Evolutionary conservation across 2,113 vertebrate species (phyloP), one percentile per base, ranked within the genome.

Genomic region (Pterocles burchelli): DNA sequence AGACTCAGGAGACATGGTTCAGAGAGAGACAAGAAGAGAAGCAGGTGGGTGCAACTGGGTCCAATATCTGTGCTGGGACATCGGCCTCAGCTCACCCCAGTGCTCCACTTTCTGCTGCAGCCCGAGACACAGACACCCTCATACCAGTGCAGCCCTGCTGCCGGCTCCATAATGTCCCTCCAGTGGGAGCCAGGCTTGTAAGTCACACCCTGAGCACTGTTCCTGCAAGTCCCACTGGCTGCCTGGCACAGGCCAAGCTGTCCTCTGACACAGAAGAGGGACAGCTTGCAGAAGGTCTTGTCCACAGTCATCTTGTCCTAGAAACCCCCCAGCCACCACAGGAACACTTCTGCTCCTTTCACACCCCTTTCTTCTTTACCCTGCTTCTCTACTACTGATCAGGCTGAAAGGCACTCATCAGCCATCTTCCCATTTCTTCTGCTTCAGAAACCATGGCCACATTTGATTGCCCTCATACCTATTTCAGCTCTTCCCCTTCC

Each of bases 101-200:
- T 26, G 21, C 10, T 36, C 29, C 25, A 6, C 3, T 10, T 76
- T 34, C 71, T 73, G 45, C 68, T 31, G 74, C 62, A 66, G 51
- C n/a, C 62, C 22, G 45, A 48, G 49, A 26, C 10, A 61, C 26
- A 55, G 57, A 55, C 25, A 66, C 63, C 38, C 21, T 71, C 33
- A 41, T 34, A 34, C 7, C 34, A 46, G 9, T 6, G 36, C 58
- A 76, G 58, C 15, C 17, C 20, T 0, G 0, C 52, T 62, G 41
- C 15, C 8, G 13, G 75, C 7, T 12, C 25, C 3, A 0, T 3
- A 34, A 29, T 4, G 2, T 22, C 21, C 7, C 25, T 73, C 18
- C 1, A 1, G 4, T 28, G 46, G 85, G 46, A 81, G 57, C 34
- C 68, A 61, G 75, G 41, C 43, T 43, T 70, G 46, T 33, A 63